Conservation (phyloP, 2,113 vertebrate species). For the Podarcis raffonei region DNA sequence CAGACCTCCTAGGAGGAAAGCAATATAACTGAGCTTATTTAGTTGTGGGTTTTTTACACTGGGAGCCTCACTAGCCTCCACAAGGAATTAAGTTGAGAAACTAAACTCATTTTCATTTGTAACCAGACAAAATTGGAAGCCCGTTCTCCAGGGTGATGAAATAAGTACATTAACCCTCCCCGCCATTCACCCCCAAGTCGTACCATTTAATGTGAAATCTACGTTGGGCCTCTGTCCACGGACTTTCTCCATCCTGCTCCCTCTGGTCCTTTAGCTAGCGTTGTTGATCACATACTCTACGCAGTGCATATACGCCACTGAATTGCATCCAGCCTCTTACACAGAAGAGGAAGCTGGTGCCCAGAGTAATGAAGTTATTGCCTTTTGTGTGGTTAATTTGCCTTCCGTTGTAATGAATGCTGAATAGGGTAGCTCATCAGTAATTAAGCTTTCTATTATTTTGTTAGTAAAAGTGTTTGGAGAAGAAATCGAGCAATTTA, state of each 20-base stretch:
- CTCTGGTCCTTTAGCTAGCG: not conserved
- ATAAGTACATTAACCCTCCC: not conserved
- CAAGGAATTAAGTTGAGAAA: constrained; percentile 10
- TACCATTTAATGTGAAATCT: fast-evolving
- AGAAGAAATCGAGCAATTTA: not conserved
- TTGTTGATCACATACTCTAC: not conserved
- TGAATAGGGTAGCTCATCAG: not conserved
- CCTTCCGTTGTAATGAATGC: not conserved
- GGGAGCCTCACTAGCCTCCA: constrained; percentile 5
- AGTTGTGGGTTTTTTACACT: constrained; percentile 17
- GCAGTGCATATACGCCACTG: not conserved
- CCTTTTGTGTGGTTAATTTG: not conserved
- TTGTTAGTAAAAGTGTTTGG: not conserved
- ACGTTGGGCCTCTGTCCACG: not conserved
- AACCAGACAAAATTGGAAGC: constrained; percentile 18
- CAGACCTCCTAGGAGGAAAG: constrained; percentile 23
- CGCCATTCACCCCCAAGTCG: not conserved
- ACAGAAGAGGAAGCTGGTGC: not conserved
- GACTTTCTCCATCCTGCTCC: not conserved
- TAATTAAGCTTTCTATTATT: not conserved
- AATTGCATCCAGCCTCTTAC: not conserved
- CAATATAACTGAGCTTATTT: constrained; percentile 8
- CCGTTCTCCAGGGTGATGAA: not conserved
- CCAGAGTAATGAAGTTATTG: not conserved
- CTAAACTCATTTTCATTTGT: constrained; percentile 18